Evolutionary conservation across 2,113 vertebrate species (phyloP).

Genomic region (Todiramphus chloris): DNA sequence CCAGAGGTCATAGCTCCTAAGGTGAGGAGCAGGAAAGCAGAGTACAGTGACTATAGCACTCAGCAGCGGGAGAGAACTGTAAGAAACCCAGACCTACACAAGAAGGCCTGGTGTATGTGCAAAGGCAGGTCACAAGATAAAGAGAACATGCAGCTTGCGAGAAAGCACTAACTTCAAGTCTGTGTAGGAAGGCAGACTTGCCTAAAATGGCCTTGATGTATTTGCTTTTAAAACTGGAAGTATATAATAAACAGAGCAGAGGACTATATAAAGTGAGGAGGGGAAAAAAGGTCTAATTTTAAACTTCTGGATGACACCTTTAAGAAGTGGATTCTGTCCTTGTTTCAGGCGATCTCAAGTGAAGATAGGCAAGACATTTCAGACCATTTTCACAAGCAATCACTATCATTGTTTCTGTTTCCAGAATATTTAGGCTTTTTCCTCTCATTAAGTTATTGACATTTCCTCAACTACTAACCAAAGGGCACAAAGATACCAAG

Average conservation of each 20-base stretch:
- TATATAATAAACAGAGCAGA: neutral
- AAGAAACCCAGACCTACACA: neutral
- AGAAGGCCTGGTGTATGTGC: rapidly evolving
- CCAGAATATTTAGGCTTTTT: neutral
- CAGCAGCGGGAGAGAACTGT: neutral
- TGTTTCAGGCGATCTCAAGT: neutral
- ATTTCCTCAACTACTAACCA: neutral
- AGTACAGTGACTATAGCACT: neutral
- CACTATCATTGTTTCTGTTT: neutral
- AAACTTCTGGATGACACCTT: neutral
- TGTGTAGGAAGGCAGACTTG: neutral
- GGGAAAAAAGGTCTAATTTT: neutral
- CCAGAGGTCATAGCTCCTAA: neutral
- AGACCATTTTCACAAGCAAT: neutral
- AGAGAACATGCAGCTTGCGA: rapidly evolving
- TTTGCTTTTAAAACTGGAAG: neutral
- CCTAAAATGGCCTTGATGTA: neutral
- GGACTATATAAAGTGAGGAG: neutral
- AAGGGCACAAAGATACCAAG: neutral
- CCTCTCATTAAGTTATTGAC: neutral
- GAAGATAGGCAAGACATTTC: neutral
- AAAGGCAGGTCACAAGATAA: neutral
- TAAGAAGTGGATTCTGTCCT: neutral
- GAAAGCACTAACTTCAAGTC: neutral
- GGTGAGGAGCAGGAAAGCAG: neutral